Conservation (phyloP, 2,113 vertebrate genomes). For the Manacus vitellinus region DNA sequence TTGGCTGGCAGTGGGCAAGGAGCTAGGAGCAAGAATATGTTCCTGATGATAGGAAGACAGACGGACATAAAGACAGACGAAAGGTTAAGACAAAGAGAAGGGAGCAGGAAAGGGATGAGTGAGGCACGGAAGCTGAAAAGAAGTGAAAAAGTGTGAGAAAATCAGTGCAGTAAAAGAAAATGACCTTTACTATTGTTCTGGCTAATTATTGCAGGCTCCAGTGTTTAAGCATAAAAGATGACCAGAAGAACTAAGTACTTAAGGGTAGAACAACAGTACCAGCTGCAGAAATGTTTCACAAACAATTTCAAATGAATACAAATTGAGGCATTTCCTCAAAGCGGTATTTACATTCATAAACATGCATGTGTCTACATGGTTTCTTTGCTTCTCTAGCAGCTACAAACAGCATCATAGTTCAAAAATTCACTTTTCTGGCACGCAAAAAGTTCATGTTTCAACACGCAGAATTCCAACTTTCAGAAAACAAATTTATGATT, state of each 20-base stretch:
- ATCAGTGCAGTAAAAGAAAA: not conserved
- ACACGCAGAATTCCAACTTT: constrained; percentile 29
- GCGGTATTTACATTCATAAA: not conserved
- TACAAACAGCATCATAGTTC: not conserved
- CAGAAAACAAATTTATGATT: constrained; percentile 50
- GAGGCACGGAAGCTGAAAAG: not conserved
- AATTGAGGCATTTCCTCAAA: constrained; percentile 11
- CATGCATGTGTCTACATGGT: not conserved
- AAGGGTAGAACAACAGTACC: not conserved
- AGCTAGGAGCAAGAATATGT: not conserved
- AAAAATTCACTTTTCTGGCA: constrained; percentile 35
- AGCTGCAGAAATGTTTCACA: not conserved
- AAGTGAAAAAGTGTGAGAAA: not conserved
- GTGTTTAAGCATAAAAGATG: not conserved
- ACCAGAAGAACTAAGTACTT: not conserved
- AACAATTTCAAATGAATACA: not conserved
- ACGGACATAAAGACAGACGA: not conserved
- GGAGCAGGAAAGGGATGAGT: not conserved
- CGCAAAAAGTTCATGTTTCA: not conserved
- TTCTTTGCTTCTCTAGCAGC: not conserved
- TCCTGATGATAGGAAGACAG: not conserved
- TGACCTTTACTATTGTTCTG: not conserved
- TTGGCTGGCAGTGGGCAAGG: not conserved
- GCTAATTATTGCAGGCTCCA: not conserved
- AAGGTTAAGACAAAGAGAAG: not conserved